A percentile compares a stretch with the other conserved stretches of the same genome.
phyloP scores from a whole-genome alignment of 1,140 invertebrate species.

The Galleria mellonella region DNA sequence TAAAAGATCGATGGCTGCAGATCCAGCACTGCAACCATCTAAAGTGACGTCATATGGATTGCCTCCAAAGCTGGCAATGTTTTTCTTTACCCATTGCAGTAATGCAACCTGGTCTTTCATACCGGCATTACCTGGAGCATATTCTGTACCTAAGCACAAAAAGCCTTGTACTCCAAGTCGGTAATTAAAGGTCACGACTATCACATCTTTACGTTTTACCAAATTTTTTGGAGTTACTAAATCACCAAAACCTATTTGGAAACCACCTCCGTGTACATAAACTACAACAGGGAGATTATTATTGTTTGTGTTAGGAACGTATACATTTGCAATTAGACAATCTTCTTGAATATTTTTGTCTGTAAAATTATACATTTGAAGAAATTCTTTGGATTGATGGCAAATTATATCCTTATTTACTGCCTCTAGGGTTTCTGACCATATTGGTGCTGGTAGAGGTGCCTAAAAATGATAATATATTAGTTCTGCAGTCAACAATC shows the following conservation, averaged over 20 bases:
- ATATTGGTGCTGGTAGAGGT: conserved; percentile 9
- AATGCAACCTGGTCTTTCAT: conserved; percentile 11
- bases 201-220: conserved; percentile 1
- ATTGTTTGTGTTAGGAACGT: background rate
- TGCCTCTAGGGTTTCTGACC: conserved; percentile 7
- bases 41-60: conserved; percentile 10
- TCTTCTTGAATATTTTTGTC: background rate
- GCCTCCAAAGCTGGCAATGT: conserved; percentile 3
- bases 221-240: background rate
- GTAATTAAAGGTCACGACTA: conserved; percentile 11
- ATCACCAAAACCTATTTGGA: background rate
- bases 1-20: background rate
- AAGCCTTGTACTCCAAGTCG: conserved; percentile 10
- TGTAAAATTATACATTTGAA: background rate
- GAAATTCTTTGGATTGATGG: background rate
- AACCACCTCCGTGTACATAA: background rate
- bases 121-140: conserved; percentile 12
- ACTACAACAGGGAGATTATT: background rate
- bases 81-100: conserved; percentile 3
- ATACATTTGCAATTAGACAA: background rate
- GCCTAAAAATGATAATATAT: conserved; percentile 4
- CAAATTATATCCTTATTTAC: conserved; percentile 4
- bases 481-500: too few species aligned
- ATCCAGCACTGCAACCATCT: conserved; percentile 4
- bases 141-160: conserved; percentile 11